These are phyloP conservation scores for Paracanthobrama guichenoti DNA, from an alignment of 2,113 vertebrate species.

Conservation along the genomic window DNA sequence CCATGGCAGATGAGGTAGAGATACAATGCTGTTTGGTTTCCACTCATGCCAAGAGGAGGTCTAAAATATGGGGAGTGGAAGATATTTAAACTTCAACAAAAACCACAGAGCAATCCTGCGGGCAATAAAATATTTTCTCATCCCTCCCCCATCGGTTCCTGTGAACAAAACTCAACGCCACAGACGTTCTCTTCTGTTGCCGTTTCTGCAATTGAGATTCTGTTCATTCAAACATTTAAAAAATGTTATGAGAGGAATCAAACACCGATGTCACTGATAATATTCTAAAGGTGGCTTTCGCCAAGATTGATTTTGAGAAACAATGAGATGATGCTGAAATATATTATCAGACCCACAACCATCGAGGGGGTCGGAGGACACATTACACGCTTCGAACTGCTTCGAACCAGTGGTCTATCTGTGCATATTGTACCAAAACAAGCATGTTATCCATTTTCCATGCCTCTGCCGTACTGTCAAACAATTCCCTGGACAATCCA, in stretches of 20 bases:
- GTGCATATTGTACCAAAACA: slow-evolving; percentile 49
- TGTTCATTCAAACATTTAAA: background rate
- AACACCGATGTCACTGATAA: background rate
- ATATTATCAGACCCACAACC: background rate
- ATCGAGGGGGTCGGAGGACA: slow-evolving; percentile 17
- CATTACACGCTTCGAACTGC: slow-evolving; percentile 35
- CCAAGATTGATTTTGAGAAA: slow-evolving; percentile 1
- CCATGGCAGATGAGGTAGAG: slow-evolving; percentile 54
- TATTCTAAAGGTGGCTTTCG: background rate
- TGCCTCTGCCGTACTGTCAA: slow-evolving; percentile 52
- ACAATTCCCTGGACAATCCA: slow-evolving; percentile 42
- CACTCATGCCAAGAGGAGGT: slow-evolving; percentile 51
- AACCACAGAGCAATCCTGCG: slow-evolving; percentile 54
- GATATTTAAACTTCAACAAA: slow-evolving; percentile 55
- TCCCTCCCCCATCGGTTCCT: slow-evolving; percentile 33
- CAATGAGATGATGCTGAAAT: background rate
- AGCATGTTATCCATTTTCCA: slow-evolving; percentile 49
- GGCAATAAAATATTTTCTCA: slow-evolving; percentile 59
- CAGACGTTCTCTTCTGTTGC: background rate
- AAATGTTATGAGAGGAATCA: background rate
- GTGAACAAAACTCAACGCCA: slow-evolving; percentile 29
- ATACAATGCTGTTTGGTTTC: slow-evolving; percentile 54
- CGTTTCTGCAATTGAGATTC: background rate
- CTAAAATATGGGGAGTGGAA: slow-evolving; percentile 58
- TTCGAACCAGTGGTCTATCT: slow-evolving; percentile 32